These are phyloP conservation scores for Malaclemys terrapin DNA, from an alignment of 2,113 vertebrate genomes.

Conservation along the genomic window DNA sequence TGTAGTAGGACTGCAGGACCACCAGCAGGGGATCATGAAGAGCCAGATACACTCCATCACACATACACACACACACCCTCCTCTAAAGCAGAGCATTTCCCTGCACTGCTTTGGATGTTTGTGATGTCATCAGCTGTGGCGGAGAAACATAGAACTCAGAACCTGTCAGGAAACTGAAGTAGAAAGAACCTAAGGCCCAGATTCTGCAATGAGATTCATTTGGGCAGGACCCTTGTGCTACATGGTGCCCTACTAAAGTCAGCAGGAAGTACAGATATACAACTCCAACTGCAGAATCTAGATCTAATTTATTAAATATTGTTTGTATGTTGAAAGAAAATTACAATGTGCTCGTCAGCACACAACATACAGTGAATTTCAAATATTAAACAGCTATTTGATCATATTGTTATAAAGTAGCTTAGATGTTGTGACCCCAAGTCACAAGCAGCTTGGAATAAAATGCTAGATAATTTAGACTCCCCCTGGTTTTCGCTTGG, in stretches of 20 bases:
- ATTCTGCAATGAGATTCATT: neutral
- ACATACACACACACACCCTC: neutral
- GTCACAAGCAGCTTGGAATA: neutral
- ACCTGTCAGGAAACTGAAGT: neutral
- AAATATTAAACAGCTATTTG: neutral
- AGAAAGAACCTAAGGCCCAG: neutral
- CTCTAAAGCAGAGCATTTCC: neutral
- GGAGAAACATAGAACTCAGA: neutral
- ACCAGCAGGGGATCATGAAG: too few relatives aligned
- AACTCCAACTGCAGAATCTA: neutral
- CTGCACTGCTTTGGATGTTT: neutral
- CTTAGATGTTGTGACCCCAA: neutral
- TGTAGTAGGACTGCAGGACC: neutral
- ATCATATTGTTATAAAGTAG: neutral
- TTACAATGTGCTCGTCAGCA: fast-evolving
- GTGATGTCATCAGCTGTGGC: neutral
- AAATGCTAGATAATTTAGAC: neutral
- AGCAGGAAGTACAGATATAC: neutral
- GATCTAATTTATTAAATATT: neutral
- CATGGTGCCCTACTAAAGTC: neutral
- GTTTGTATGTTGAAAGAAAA: neutral
- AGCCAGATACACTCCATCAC: neutral
- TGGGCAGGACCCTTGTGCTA: neutral
- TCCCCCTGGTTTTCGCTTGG: neutral
- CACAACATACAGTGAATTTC: neutral